Conservation (phyloP, 2,113 vertebrate species). For the Syngnathus floridae region DNA sequence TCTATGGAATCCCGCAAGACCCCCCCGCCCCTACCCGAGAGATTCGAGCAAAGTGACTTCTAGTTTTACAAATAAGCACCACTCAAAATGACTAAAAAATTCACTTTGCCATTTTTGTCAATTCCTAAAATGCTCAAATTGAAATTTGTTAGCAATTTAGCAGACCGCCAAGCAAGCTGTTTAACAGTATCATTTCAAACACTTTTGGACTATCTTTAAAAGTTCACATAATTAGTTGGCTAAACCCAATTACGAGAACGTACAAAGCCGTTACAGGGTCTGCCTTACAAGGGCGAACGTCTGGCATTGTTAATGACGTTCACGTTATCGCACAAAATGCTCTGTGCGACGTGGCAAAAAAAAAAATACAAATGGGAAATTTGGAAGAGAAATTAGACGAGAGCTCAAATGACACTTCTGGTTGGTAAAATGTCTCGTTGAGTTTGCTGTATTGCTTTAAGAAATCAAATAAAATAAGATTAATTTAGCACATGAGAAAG, state of each 20-base stretch:
- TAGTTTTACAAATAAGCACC: conserved; percentile 52
- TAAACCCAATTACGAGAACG: conserved; percentile 35
- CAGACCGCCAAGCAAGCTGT: background rate
- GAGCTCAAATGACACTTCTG: background rate
- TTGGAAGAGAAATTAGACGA: background rate
- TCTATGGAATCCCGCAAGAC: conserved; percentile 54
- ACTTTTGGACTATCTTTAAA: conserved; percentile 56
- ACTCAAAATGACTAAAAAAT: conserved; percentile 28
- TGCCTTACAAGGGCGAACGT: conserved; percentile 51
- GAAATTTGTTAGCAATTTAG: background rate
- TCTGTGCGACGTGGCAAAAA: background rate
- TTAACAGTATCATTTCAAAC: conserved; percentile 32
- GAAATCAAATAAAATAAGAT: background rate
- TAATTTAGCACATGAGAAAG: background rate
- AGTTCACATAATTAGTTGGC: background rate
- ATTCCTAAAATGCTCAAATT: conserved; percentile 49
- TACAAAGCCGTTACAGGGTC: conserved; percentile 69
- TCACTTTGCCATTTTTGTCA: conserved; percentile 15
- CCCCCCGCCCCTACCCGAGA: background rate
- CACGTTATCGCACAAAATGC: background rate
- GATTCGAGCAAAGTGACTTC: conserved; percentile 48
- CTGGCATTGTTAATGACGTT: conserved; percentile 30
- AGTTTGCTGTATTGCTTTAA: background rate
- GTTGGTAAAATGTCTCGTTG: background rate
- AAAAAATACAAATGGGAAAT: background rate